Percentiles rank a stretch among this genome's conserved stretches.
Evolutionary conservation across 53 echinoderm and acorn worm genomes (phyloP).

Genomic region (Temnopleurus reevesii): DNA sequence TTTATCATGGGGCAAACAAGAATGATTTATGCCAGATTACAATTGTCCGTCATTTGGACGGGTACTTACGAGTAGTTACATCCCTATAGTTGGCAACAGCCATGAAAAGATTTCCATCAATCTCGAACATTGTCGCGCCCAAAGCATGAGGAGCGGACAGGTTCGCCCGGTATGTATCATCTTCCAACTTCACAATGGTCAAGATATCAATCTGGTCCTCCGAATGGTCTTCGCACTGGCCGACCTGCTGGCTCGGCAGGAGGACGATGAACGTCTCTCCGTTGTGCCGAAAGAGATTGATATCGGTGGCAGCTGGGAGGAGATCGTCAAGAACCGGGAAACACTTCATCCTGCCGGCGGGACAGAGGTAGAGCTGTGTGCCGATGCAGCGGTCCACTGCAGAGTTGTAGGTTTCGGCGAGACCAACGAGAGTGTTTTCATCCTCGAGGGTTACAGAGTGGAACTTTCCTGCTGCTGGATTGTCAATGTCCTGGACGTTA

Average conservation of each 20-base stretch:
- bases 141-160: slow-evolving; percentile 46
- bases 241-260: slow-evolving; percentile 53
- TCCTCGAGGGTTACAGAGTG: slow-evolving; percentile 58
- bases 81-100: slow-evolving; percentile 69
- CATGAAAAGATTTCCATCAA: slow-evolving; percentile 53
- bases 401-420: slow-evolving; percentile 62
- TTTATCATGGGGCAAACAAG: no score
- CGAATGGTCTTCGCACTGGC: neutral
- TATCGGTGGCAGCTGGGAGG: slow-evolving; percentile 48
- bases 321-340: slow-evolving; percentile 38
- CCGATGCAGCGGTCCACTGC: slow-evolving; percentile 58
- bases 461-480: slow-evolving; percentile 53
- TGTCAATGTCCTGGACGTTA: slow-evolving; percentile 58
- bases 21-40: no score
- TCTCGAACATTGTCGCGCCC: slow-evolving; percentile 73
- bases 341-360: slow-evolving; percentile 14
- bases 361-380: slow-evolving; percentile 67
- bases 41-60: no score
- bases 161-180: slow-evolving; percentile 7
- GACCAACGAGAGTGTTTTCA: slow-evolving; percentile 49
- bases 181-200: slow-evolving; percentile 58
- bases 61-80: slow-evolving; percentile 52
- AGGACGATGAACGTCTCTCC: slow-evolving; percentile 62
- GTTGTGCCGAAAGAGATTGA: slow-evolving; percentile 38
- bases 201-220: neutral